Conservation (phyloP, 2,113 vertebrate genomes). For the Oceanites oceanicus region DNA sequence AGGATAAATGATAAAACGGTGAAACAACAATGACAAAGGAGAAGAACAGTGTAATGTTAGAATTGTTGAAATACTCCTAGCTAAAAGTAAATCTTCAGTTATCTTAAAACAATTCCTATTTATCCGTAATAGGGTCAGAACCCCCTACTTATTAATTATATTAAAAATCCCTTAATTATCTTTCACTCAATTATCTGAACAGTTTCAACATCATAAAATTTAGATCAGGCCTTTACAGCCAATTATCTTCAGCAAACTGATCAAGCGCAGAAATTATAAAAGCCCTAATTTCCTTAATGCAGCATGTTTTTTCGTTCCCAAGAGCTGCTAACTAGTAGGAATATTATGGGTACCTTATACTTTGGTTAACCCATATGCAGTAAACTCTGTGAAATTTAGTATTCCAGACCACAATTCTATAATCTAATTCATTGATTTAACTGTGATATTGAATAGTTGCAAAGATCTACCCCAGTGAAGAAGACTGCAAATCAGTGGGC, state of each 20-base stretch:
- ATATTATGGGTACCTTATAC: background rate
- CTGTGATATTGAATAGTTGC: background rate
- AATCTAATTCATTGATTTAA: background rate
- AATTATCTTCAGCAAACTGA: background rate
- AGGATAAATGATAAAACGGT: background rate
- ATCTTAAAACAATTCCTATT: background rate
- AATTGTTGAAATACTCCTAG: background rate
- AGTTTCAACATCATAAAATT: background rate
- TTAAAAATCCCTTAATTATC: slow-evolving; percentile 2
- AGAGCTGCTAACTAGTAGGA: background rate
- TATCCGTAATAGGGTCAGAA: background rate
- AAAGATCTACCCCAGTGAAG: background rate
- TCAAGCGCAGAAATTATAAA: background rate
- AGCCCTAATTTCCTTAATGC: background rate
- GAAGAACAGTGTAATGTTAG: background rate
- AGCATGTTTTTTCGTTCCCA: background rate
- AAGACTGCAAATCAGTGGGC: background rate
- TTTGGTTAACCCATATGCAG: background rate
- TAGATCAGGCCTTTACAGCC: background rate
- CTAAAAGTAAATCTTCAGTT: background rate
- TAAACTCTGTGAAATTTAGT: background rate
- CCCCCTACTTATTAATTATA: background rate
- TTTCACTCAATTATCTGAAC: slow-evolving; percentile 12
- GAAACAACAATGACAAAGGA: background rate
- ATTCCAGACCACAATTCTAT: background rate